Evolutionary conservation across 2,797 vertebrate species (phyloP), one percentile per base, ranked within the genome.

Genomic region (Pangasius macronema): DNA sequence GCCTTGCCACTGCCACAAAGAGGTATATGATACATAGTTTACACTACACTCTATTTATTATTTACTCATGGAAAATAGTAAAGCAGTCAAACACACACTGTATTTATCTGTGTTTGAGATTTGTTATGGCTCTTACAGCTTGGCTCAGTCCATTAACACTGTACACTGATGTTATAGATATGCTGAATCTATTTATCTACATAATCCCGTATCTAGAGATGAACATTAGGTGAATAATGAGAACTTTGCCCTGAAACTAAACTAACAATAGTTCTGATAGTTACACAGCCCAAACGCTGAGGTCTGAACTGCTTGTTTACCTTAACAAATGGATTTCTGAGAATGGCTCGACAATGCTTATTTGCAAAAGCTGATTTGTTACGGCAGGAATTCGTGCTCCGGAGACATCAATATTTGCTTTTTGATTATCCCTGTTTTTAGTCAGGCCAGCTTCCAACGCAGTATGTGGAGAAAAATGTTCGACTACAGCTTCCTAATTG

Each of bases 351-450:
- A 61, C 75, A 16, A 85, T 55, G 80, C 82, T 90, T 89, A 90
- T 89, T 88, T 91, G 79, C 73, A 22, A 89, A 82, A 89, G 81
- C 85, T 84, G 83, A 91, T 88, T 88, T 87, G 86, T 86, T 49
- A 81, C 63, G 84, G 86, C 76, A 89, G 87, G 80, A 91, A 89
- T 88, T 82, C 80, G 82, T 70, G 84, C 83, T 89, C 75, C 73
- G 51, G 80, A 89, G 90, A 90, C 89, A 83, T 88, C 89, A 91
- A 87, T 91, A 89, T 89, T 91, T 89, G 85, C 85, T 88, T 89
- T 91, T 85, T 59, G 89, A 89, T 91, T 91, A 86, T 87, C 75
- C 51, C 24, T 16, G 84, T 82, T 85, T 88, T 85, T 46, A 88
- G 86, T 83, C 73, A n/a, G 55, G 55, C 24, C 79, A 73, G 27